phyloP scores from a whole-genome alignment of 2,797 vertebrate species.

The Chaunax sp. region DNA sequence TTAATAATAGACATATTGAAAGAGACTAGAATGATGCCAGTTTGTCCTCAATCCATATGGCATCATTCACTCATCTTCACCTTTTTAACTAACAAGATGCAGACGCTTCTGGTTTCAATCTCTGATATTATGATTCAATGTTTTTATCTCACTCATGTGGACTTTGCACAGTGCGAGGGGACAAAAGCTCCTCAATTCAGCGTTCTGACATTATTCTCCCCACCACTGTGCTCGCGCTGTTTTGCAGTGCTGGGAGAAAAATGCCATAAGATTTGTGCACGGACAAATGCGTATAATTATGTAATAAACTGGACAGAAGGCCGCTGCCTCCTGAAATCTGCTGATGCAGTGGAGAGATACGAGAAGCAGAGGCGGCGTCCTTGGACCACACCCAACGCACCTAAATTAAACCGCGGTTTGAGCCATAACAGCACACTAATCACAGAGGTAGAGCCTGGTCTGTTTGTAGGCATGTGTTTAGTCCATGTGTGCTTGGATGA shows the following conservation, averaged over 20 bases:
- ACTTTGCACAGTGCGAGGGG: not conserved
- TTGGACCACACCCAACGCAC: slow-evolving; percentile 70
- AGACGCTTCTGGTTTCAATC: slow-evolving; percentile 21
- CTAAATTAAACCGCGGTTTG: slow-evolving; percentile 64
- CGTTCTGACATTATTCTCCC: not conserved
- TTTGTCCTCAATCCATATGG: too few relatives aligned
- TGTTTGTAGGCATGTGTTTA: slow-evolving; percentile 33
- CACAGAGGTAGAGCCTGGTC: slow-evolving; percentile 49
- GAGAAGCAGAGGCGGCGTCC: slow-evolving; percentile 35
- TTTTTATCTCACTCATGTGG: not conserved
- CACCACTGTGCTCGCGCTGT: not conserved
- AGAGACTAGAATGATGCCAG: too few relatives aligned
- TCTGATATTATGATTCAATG: not conserved
- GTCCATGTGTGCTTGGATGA: slow-evolving; percentile 20
- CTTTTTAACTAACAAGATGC: slow-evolving; percentile 9
- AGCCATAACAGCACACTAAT: slow-evolving; percentile 59
- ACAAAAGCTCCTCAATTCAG: not conserved
- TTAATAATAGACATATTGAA: too few relatives aligned
- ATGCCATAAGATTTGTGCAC: not conserved
- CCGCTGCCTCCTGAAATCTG: slow-evolving; percentile 13
- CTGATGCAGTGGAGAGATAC: slow-evolving; percentile 24
- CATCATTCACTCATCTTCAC: not conserved
- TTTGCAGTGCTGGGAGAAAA: not conserved
- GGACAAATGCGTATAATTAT: slow-evolving; percentile 15
- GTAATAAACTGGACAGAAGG: slow-evolving; percentile 9